Evolutionary conservation across 2,888 invertebrate species (phyloP), one percentile per base, ranked within the genome.

Genomic region (Panopea generosa): DNA sequence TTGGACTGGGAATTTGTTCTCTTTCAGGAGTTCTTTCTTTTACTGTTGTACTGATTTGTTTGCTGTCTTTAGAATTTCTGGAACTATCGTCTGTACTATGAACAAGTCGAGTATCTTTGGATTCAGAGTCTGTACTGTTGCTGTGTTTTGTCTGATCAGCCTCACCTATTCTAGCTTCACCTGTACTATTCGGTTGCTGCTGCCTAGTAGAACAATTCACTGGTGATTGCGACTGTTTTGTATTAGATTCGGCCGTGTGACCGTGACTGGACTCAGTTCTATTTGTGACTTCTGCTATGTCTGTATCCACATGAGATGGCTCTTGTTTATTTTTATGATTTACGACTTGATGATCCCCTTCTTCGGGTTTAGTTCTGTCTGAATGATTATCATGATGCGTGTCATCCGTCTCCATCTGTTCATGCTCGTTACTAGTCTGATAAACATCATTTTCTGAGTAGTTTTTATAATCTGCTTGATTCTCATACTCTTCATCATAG

Each of bases 1-100:
- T 74, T 14, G 76, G 76, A 69, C 77, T 72, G 40, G 72, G 60
- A 72, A 61, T 77, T 61, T 60, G 59, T 26, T 70, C 38, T 29
- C 45, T 52, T 45, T 72, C 57, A 27, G 66, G 38, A 66, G 57
- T 67, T 49, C 27, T 43, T 9, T 52, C 52, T 59, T 59, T 67
- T 16, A 11, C 27, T 56, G 56, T 22, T 16, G 18, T 20, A 24
- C 26, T 20, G 6, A 24, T 24, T 18, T 22, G 20, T 26, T 24
- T 20, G 26, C 26, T 52, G 22, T 14, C 26, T 20, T 20, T 52
- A 52, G 22, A 47, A 18, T 6, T 16, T 18, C 47, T 47, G n/a
- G 47, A 47, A 18, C 4, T 47, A 47, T 47, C 14, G 7, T 56
- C 29, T 26, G 56, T 52, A 26, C 52, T 52, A 26, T 14, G 14